Evolutionary conservation across 2,797 vertebrate genomes (phyloP).

Genomic region (Tragopan temminckii): DNA sequence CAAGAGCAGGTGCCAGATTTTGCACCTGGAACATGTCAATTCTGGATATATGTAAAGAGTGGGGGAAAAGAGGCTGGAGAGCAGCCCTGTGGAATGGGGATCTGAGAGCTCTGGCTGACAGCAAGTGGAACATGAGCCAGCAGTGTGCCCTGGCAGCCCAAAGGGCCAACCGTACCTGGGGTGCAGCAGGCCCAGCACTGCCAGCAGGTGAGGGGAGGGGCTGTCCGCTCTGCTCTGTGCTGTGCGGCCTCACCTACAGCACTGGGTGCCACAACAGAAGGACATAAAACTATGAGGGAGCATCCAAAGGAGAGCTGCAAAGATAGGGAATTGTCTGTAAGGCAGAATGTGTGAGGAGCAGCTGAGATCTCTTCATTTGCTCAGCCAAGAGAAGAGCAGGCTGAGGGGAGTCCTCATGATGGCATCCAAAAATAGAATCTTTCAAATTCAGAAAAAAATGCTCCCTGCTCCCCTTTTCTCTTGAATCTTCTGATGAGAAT

Average conservation of each 20-base stretch:
- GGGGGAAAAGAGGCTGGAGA: not conserved
- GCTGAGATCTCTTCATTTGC: not conserved
- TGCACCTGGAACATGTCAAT: not conserved
- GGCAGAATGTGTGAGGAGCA: too few relatives aligned
- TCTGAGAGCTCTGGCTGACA: not conserved
- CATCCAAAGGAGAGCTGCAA: too few relatives aligned
- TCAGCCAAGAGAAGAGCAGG: not conserved
- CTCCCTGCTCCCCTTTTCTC: not conserved
- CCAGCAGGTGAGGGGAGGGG: not conserved
- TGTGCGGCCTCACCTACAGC: not conserved
- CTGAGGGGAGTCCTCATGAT: not conserved
- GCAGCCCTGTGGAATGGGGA: not conserved
- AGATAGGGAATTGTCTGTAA: too few relatives aligned
- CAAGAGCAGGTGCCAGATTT: not conserved
- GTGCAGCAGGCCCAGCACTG: not conserved
- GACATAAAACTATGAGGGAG: too few relatives aligned
- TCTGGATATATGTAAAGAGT: not conserved
- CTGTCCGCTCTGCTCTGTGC: not conserved
- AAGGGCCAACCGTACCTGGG: not conserved
- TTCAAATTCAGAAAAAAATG: not conserved
- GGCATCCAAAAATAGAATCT: not conserved
- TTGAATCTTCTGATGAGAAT: not conserved
- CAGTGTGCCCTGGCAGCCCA: not conserved
- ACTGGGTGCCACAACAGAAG: too few relatives aligned
- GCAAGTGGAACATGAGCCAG: not conserved